phyloP scores from a whole-genome alignment of 2,797 vertebrate genomes.

The Benthosema pterotum region DNA sequence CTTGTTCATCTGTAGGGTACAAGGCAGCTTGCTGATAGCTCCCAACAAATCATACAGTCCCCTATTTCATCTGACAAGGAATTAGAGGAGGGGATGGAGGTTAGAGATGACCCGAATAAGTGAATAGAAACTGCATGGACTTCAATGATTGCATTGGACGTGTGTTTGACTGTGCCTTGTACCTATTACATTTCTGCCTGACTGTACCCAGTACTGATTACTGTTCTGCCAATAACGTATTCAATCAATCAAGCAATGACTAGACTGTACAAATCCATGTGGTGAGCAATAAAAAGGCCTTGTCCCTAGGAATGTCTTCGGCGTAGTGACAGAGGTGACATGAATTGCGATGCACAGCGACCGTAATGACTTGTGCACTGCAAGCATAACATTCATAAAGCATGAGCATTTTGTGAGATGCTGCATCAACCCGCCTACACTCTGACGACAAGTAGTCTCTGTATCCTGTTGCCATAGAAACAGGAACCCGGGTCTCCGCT shows the following conservation, averaged over 20 bases:
- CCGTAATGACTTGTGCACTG: slow-evolving; percentile 41
- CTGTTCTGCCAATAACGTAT: too few species aligned
- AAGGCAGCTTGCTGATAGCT: slow-evolving; percentile 37
- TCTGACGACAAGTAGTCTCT: slow-evolving; percentile 54
- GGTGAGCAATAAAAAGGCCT: slow-evolving; percentile 42
- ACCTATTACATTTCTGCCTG: too few species aligned
- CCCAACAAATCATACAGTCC: slow-evolving; percentile 51
- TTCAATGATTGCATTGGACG: too few species aligned
- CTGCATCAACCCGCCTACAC: slow-evolving; percentile 44
- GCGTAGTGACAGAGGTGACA: slow-evolving; percentile 34
- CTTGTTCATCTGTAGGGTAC: slow-evolving; percentile 54
- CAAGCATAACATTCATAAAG: slow-evolving; percentile 41
- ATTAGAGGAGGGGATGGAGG: slow-evolving; percentile 45
- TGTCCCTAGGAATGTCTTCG: slow-evolving; percentile 40
- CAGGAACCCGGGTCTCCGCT: slow-evolving; percentile 46
- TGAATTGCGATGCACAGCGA: slow-evolving; percentile 37
- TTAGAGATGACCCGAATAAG: too few species aligned
- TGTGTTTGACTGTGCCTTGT: too few species aligned
- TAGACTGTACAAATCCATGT: slow-evolving; percentile 13
- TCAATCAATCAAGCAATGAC: too few species aligned
- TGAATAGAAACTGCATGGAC: too few species aligned
- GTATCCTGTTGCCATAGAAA: slow-evolving; percentile 74
- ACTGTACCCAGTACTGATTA: too few species aligned
- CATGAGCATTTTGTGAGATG: slow-evolving; percentile 37
- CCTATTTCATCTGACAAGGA: slow-evolving; percentile 59